phyloP scores from a whole-genome alignment of 2,113 vertebrate species.

The Phodopus roborovskii region DNA sequence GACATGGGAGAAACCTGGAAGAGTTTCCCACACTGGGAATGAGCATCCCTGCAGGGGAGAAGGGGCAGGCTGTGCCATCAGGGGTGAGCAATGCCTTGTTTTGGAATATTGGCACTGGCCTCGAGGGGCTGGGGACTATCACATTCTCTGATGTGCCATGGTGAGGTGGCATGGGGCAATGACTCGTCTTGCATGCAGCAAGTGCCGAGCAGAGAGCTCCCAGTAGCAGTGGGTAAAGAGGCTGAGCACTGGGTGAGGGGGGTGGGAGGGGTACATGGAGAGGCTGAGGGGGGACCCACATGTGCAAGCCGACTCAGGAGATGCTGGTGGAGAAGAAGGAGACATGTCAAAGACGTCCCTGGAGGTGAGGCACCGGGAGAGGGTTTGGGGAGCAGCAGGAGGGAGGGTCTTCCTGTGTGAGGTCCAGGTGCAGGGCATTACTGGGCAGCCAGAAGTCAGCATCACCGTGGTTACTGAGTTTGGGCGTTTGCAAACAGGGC shows the following conservation, averaged over 20 bases:
- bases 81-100: not conserved
- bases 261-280: accelerated
- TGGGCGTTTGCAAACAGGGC: accelerated
- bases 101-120: not conserved
- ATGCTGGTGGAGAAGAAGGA: not conserved
- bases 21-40: not conserved
- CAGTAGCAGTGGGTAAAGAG: accelerated
- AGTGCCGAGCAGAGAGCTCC: accelerated
- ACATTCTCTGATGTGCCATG: not conserved
- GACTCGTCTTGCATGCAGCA: not conserved
- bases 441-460: not conserved
- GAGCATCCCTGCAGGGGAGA: accelerated
- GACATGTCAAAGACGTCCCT: not conserved
- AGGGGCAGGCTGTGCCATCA: accelerated
- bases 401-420: accelerated
- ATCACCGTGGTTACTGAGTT: not conserved
- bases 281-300: accelerated
- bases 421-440: accelerated
- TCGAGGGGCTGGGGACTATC: not conserved
- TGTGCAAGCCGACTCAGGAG: not conserved
- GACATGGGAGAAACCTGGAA: accelerated
- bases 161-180: not conserved
- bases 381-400: too few relatives aligned
- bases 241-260: not conserved
- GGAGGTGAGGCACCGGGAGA: not conserved